Percentiles rank a stretch among this genome's conserved stretches.
Conservation (phyloP, 2,113 vertebrate genomes). For the Siniperca chuatsi region DNA sequence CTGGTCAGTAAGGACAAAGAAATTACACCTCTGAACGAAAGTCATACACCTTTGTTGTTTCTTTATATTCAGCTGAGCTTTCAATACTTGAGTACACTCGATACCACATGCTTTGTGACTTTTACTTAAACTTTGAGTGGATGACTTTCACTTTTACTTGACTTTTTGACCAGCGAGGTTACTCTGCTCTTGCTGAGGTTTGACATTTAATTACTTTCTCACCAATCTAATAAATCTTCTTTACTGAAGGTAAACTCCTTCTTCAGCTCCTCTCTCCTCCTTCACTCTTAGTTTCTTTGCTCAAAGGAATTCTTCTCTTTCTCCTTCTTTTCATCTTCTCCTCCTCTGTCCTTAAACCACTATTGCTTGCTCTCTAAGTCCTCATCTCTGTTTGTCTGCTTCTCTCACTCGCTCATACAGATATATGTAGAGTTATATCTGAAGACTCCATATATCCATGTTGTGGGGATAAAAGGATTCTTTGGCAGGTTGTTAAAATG, state of each 20-base stretch:
- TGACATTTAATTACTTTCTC: slow-evolving; percentile 22
- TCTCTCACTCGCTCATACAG: not conserved
- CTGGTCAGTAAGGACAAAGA: not conserved
- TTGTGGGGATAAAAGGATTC: slow-evolving; percentile 53
- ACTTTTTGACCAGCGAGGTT: not conserved
- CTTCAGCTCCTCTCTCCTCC: not conserved
- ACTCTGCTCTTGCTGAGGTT: not conserved
- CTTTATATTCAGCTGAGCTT: not conserved
- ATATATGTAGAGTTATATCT: slow-evolving; percentile 35
- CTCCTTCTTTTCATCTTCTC: not conserved
- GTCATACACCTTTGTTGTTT: not conserved
- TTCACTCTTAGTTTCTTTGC: not conserved
- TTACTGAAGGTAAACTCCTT: slow-evolving; percentile 8
- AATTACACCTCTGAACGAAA: not conserved
- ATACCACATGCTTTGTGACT: not conserved
- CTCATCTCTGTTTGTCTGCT: not conserved
- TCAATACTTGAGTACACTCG: not conserved
- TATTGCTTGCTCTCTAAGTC: not conserved
- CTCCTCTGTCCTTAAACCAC: too few relatives aligned
- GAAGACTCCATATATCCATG: slow-evolving; percentile 37
- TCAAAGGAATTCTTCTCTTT: not conserved
- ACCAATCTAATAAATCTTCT: slow-evolving; percentile 12
- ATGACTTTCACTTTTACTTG: slow-evolving; percentile 17
- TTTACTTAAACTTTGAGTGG: not conserved
- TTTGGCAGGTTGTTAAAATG: slow-evolving; percentile 72